A percentile compares a stretch with the other conserved stretches of the same genome.
Conservation (phyloP, 2,888 invertebrate species). For the Sisyra nigra region DNA sequence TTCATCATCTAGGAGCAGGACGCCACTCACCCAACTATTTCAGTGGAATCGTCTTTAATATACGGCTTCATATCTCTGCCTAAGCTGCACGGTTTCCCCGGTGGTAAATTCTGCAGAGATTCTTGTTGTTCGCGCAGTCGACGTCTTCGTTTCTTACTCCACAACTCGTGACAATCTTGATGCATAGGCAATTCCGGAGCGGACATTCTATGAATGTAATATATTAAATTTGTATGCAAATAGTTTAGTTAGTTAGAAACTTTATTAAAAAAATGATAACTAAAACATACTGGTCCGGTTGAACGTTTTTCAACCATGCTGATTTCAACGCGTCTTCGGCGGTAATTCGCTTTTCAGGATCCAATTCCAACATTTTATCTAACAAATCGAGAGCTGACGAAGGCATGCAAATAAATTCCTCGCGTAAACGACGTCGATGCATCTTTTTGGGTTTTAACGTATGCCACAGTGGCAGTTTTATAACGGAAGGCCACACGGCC, state of each 20-base stretch:
- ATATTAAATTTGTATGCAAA: neutral
- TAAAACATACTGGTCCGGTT: conserved; percentile 68
- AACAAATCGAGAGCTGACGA: conserved; percentile 72
- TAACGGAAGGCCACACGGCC: conserved; percentile 93
- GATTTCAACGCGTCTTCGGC: conserved; percentile 88
- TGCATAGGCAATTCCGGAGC: conserved; percentile 77
- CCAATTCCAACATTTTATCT: conserved; percentile 90
- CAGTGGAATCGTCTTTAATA: conserved; percentile 29
- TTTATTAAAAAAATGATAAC: neutral
- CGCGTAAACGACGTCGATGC: conserved; percentile 74
- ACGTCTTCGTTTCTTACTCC: conserved; percentile 90
- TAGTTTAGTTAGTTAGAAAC: neutral
- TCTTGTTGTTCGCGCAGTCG: conserved; percentile 67
- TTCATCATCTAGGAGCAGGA: too few relatives aligned
- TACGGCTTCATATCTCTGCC: conserved; percentile 14
- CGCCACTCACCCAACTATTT: conserved; percentile 34
- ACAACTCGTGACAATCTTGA: conserved; percentile 98
- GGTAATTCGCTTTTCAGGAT: conserved; percentile 85
- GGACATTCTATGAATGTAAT: conserved; percentile 45
- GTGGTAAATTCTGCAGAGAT: conserved; percentile 27
- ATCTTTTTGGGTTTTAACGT: conserved; percentile 82
- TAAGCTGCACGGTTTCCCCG: conserved; percentile 23
- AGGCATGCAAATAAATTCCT: conserved; percentile 90
- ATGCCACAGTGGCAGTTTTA: conserved; percentile 82
- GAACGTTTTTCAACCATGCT: conserved; percentile 81